These are phyloP conservation scores for Noctua janthe DNA, from an alignment of 2,888 invertebrate genomes.

Conservation along the genomic window DNA sequence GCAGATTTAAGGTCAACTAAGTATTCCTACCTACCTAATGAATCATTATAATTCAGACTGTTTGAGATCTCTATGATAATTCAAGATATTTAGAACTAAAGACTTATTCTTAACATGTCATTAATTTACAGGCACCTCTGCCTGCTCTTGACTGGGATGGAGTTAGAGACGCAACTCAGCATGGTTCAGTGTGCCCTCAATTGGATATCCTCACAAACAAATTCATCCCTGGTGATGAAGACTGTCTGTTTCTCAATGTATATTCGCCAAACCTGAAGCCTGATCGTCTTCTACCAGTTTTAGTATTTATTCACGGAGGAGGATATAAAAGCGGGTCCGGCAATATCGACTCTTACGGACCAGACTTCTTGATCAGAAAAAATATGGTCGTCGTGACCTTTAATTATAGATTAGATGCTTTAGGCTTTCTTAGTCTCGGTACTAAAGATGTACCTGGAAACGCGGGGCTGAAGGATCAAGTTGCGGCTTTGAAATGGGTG, in stretches of 20 bases:
- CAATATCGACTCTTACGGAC: constrained; percentile 23
- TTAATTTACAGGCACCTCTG: constrained; percentile 33
- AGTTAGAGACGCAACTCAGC: constrained; percentile 33
- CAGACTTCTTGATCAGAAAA: constrained; percentile 36
- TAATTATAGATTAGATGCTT: constrained; percentile 45
- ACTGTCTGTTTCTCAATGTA: constrained; percentile 49
- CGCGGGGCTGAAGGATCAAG: constrained; percentile 49
- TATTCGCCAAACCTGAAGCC: constrained; percentile 37
- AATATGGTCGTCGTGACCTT: constrained; percentile 35
- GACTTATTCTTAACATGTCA: neutral
- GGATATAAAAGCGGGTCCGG: constrained; percentile 35
- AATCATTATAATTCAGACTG: neutral
- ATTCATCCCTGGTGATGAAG: constrained; percentile 31
- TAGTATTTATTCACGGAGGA: constrained; percentile 39
- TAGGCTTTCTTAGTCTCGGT: constrained; percentile 36
- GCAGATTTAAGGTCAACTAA: constrained; percentile 29
- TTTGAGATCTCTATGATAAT: neutral
- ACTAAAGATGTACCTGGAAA: constrained; percentile 42
- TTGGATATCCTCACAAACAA: neutral
- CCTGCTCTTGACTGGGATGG: constrained; percentile 24
- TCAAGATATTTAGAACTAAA: neutral
- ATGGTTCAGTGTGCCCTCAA: constrained; percentile 44
- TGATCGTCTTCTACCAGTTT: constrained; percentile 22
- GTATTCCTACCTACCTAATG: neutral
- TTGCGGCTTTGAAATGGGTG: constrained; percentile 40